Evolutionary conservation across 2,113 vertebrate species (phyloP), one percentile per base, ranked within the genome.

Genomic region (Lagopus leucura): DNA sequence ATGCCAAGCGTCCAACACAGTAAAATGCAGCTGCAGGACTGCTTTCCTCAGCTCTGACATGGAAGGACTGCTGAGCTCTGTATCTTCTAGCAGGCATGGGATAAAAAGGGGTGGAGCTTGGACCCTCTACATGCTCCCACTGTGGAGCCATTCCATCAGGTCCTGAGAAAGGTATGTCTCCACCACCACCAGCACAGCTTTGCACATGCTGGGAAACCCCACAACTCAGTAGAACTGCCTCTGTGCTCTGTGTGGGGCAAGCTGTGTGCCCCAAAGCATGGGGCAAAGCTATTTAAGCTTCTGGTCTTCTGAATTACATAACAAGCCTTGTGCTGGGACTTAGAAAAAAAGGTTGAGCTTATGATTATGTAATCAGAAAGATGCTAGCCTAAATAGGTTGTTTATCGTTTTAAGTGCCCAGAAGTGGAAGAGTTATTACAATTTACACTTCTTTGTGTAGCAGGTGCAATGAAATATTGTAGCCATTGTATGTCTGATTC

Each of bases 51-150:
- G 2, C 5, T 25, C 15, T 22, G 57, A 58, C 8, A 25, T 48
- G 15, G 11, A 58, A 58, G 12, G 40, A 4, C 16, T 79, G 14
- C 32, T 18, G 30, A 43, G 66, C 11, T 52, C 30, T 13, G 21
- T 32, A 45, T 4, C 38, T 50, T 76, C 38, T 36, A 13, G 36
- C 12, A 38, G 40, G 28, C 7, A 20, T 64, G 13, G 8, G 18
- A 32, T 69, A 27, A 42, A 19, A 64, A 27, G 12, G 10, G 14
- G 17, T 0, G 4, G 63, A 82, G 8, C 28, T 30, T 34, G 24
- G 11, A 17, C 12, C 10, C 4, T 48, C 42, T 30, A 7, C 13
- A 6, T 7, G 8, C 8, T 13, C 3, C 5, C 3, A 4, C 17
- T 66, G 54, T 30, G 8, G 5, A 8, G 4, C 40, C 82, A 4